Conservation (phyloP, 2,888 invertebrate species). For the Eupithecia subumbrata region DNA sequence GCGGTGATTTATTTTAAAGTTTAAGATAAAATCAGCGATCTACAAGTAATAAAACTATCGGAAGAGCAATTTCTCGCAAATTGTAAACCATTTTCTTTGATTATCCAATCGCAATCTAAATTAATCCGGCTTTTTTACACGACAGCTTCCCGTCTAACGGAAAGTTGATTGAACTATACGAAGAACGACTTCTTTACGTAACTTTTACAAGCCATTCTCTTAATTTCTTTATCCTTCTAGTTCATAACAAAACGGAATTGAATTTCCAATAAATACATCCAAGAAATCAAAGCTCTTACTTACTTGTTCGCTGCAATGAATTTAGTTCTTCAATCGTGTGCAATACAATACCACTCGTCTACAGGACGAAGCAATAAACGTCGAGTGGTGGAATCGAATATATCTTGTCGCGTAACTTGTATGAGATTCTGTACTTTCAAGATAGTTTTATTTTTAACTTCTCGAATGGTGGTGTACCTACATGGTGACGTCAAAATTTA, state of each 20-base stretch:
- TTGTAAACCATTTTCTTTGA: no score
- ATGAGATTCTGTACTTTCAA: not conserved
- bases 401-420: not conserved
- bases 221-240: not conserved
- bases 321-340: not conserved
- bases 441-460: not conserved
- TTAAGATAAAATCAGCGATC: no score
- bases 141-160: no score
- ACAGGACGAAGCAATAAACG: not conserved
- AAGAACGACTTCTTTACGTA: not conserved
- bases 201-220: not conserved
- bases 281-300: conserved; percentile 2
- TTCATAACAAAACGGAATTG: not conserved
- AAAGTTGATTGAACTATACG: no score
- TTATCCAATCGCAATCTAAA: no score
- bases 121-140: no score
- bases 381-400: not conserved
- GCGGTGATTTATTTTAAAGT: no score
- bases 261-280: not conserved
- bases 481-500: not conserved
- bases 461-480: not conserved
- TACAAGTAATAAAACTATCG: no score
- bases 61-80: no score
- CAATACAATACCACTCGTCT: not conserved
- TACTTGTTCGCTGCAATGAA: not conserved